phyloP scores from a whole-genome alignment of 2,888 invertebrate species.

The Aporophyla nigra region DNA sequence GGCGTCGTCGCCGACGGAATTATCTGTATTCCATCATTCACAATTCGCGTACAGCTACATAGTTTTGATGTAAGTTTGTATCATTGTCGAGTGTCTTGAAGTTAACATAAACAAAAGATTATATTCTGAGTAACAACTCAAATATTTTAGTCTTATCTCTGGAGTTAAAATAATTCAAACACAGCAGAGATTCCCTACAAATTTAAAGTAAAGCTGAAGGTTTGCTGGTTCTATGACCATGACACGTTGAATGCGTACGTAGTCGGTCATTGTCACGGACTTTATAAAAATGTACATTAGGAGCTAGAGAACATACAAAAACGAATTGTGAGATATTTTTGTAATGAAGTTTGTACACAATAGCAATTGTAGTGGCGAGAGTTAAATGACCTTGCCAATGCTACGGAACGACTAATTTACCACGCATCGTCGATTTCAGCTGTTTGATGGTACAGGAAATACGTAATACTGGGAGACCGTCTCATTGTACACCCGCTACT shows the following conservation, averaged over 20 bases:
- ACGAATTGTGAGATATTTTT: constrained; percentile 58
- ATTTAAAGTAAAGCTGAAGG: constrained; percentile 27
- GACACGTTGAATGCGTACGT: constrained; percentile 43
- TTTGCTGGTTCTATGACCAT: constrained; percentile 6
- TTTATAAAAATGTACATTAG: constrained; percentile 38
- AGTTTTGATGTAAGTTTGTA: constrained; percentile 50
- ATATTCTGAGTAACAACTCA: constrained; percentile 33
- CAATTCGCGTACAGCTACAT: constrained; percentile 46
- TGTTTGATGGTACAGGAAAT: constrained; percentile 78
- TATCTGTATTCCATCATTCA: constrained; percentile 66
- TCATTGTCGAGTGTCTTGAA: constrained; percentile 35
- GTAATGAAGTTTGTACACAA: constrained; percentile 61
- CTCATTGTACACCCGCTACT: constrained; percentile 41
- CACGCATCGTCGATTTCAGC: constrained; percentile 79
- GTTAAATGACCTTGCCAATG: constrained; percentile 82
- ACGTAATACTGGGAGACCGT: constrained; percentile 63
- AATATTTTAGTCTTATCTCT: constrained; percentile 40
- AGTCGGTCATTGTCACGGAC: constrained; percentile 50
- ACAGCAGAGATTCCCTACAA: constrained; percentile 25
- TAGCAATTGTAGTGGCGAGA: constrained; percentile 67
- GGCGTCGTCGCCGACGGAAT: constrained; percentile 71
- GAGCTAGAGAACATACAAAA: constrained; percentile 25
- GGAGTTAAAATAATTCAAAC: constrained; percentile 30
- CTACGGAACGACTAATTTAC: constrained; percentile 77
- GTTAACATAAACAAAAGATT: constrained; percentile 48